phyloP scores from a whole-genome alignment of 2,888 invertebrate genomes.

The Drosophila paracracens region DNA sequence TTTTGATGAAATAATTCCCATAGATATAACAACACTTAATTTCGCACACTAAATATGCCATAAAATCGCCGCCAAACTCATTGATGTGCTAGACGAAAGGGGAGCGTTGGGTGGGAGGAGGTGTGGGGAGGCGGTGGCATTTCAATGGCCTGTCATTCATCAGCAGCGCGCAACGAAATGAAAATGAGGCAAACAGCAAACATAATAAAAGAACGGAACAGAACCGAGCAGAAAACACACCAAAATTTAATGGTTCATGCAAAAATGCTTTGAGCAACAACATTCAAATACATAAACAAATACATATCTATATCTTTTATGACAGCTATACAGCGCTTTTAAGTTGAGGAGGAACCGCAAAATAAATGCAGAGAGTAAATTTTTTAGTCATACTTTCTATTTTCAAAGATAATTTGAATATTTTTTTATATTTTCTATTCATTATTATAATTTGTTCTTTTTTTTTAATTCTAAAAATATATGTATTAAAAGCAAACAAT shows the following conservation, averaged over 20 bases:
- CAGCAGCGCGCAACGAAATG: conserved; percentile 57
- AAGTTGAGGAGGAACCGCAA: background rate
- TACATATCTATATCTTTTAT: background rate
- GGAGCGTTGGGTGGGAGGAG: background rate
- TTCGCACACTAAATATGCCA: conserved; percentile 78
- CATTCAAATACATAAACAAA: conserved; percentile 5
- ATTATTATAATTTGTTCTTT: background rate
- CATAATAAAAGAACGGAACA: conserved; percentile 18
- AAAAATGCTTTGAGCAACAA: conserved; percentile 51
- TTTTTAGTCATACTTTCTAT: conserved; percentile 15
- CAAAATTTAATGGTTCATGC: conserved; percentile 71
- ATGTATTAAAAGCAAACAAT: background rate
- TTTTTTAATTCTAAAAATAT: background rate
- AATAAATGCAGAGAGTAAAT: background rate
- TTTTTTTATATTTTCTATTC: background rate
- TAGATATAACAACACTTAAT: conserved; percentile 77
- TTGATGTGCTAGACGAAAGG: conserved; percentile 13
- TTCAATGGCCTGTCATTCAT: conserved; percentile 77
- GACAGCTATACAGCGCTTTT: background rate
- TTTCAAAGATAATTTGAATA: background rate
- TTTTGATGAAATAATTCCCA: conserved; percentile 75
- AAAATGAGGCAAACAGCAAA: conserved; percentile 59
- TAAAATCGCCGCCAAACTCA: conserved; percentile 49
- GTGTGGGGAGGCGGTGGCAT: background rate
- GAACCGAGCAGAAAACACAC: conserved; percentile 25